phyloP scores from a whole-genome alignment of 2,113 vertebrate genomes.

The Microtus ochrogaster region DNA sequence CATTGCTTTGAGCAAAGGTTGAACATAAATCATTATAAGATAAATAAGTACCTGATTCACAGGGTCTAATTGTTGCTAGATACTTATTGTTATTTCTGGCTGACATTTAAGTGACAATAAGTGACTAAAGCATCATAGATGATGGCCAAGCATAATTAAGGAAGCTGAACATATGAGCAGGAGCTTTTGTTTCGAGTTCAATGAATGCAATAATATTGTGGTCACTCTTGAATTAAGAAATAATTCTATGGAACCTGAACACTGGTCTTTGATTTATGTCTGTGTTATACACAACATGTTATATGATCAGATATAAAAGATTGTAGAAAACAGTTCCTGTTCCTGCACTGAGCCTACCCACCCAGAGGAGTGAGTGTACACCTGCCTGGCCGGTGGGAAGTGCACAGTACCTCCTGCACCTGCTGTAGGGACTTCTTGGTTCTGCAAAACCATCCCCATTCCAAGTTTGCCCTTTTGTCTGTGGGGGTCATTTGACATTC shows the following conservation, averaged over 20 bases:
- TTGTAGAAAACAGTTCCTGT: no score
- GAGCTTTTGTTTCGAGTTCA: background rate
- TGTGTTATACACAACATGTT: background rate
- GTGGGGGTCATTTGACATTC: no score
- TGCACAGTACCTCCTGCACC: no score
- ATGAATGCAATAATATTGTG: background rate
- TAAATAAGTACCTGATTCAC: no score
- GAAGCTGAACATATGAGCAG: background rate
- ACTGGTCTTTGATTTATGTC: background rate
- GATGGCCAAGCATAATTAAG: background rate
- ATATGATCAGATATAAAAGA: background rate
- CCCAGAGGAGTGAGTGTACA: no score
- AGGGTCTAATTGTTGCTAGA: no score
- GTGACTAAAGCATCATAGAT: background rate
- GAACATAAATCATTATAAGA: no score
- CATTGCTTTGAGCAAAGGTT: no score
- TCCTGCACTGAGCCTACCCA: no score
- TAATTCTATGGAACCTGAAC: background rate
- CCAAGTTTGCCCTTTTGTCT: no score
- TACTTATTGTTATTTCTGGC: background rate
- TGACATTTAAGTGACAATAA: background rate
- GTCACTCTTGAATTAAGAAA: background rate
- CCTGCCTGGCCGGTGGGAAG: rapidly evolving
- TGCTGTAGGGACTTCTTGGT: no score
- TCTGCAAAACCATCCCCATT: rapidly evolving